Evolutionary conservation across 2,888 invertebrate species (phyloP).

Genomic region (Gastrophysa polygoni): DNA sequence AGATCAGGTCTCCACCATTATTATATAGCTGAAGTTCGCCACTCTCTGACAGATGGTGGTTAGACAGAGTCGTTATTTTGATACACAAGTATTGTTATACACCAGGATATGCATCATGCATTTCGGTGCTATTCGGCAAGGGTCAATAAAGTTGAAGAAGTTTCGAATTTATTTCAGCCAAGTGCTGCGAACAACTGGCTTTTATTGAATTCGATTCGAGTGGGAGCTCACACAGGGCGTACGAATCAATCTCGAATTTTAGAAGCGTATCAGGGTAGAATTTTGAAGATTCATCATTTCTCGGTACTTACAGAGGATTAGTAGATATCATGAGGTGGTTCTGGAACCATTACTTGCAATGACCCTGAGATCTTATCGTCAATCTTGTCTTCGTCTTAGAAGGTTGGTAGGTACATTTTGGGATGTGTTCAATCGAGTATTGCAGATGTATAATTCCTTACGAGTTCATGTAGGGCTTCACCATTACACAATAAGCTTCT

Average conservation of each 20-base stretch:
- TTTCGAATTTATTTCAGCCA: slow-evolving; percentile 26
- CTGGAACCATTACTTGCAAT: too few species aligned
- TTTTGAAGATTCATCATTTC: too few species aligned
- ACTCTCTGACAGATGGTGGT: slow-evolving; percentile 30
- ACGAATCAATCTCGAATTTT: not conserved
- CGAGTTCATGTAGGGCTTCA: too few species aligned
- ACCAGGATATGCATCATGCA: slow-evolving; percentile 27
- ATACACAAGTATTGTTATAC: slow-evolving; percentile 31
- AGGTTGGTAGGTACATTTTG: too few species aligned
- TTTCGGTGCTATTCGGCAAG: slow-evolving; percentile 24
- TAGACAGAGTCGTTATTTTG: slow-evolving; percentile 25
- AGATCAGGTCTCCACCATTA: slow-evolving; percentile 17
- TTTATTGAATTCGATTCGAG: slow-evolving; percentile 21
- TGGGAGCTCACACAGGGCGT: not conserved
- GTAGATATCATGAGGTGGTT: too few species aligned
- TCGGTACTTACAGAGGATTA: too few species aligned
- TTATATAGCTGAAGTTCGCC: slow-evolving; percentile 30
- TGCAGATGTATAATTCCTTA: too few species aligned
- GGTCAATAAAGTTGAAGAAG: slow-evolving; percentile 25
- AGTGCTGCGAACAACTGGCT: slow-evolving; percentile 28
- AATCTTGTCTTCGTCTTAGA: too few species aligned
- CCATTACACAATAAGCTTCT: too few species aligned
- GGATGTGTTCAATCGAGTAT: too few species aligned
- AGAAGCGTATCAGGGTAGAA: too few species aligned
- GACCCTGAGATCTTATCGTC: too few species aligned